A percentile compares a stretch with the other conserved stretches of the same genome.
These are phyloP conservation scores for Colaptes auratus DNA, from an alignment of 2,113 vertebrate species.

Conservation along the genomic window DNA sequence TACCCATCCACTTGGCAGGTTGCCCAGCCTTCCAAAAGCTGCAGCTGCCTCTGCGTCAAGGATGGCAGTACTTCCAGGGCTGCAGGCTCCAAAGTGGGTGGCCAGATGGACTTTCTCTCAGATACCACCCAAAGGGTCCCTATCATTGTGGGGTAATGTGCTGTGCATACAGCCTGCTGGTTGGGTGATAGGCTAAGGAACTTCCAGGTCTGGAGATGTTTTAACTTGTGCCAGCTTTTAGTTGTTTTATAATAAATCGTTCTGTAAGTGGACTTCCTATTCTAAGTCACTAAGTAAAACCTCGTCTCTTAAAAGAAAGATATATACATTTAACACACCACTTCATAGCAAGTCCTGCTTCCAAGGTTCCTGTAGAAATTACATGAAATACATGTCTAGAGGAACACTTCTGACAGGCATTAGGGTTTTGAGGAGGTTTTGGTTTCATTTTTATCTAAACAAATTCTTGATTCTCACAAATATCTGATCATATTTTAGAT, in stretches of 20 bases:
- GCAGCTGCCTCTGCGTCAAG: background rate
- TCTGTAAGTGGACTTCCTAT: background rate
- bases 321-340: background rate
- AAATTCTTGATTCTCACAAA: background rate
- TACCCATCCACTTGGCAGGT: background rate
- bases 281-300: background rate
- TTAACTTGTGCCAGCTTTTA: background rate
- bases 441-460: background rate
- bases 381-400: background rate
- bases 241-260: background rate
- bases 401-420: background rate
- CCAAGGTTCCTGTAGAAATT: background rate
- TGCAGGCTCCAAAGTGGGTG: background rate
- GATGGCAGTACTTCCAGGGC: background rate
- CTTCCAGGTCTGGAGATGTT: background rate
- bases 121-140: background rate
- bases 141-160: rapidly evolving
- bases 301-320: background rate
- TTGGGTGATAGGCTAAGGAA: background rate
- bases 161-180: background rate
- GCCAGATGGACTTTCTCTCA: background rate
- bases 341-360: background rate
- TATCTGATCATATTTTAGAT: background rate
- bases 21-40: background rate
- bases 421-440: background rate